Base-by-base conservation (phyloP, 92 coral and sea anemone species). In the Palythoa caribaeorum region DNA sequence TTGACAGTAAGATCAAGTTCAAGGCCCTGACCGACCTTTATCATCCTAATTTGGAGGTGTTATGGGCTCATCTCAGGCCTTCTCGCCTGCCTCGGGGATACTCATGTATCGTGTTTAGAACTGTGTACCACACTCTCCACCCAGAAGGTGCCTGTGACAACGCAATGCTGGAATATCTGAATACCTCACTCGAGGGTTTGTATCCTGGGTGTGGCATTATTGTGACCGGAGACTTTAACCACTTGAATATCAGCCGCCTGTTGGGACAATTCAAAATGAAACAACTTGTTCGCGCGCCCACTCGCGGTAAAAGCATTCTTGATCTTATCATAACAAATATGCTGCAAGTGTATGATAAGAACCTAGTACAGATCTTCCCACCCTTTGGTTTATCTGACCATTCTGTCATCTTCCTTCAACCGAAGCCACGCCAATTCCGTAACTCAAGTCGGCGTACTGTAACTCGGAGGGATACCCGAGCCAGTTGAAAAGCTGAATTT, bases 141-240 rank as follows among this genome's bases (percentile, higher is more conserved):
- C 83, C 83, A 35, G 65, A 78, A 52, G 59, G 59, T 52, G 59
- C 59, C 59, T 52, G 28, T 28, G 28, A 28, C 28, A 28, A 28
- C 28, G 28, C 28, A 28, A 28, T 28, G 28, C 28, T 28, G 59
- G 59, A 52, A 52, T 52, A 52, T 52, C 59, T 52, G 59, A 52
- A 6, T 6, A 52, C 59, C 13, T 52, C 28, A 28, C 28, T 28
- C 28, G 28, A 28, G 72, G 72, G 38, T 66, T 66, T 66, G 72
- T 66, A 66, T 66, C 72, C 72, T 66, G 72, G 72, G 19, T 66
- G 72, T 66, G 72, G 72, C 72, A 20, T 66, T 66, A 66, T 66
- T 15, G 72, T 66, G 72, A 66, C 1, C 16, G 72, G 72, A 66
- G 72, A 12, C 72, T 66, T 66, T 66, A 20, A 66, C 72, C 21